These are phyloP conservation scores for Anoplius nigerrimus DNA, from an alignment of 2,888 invertebrate species.

Conservation along the genomic window DNA sequence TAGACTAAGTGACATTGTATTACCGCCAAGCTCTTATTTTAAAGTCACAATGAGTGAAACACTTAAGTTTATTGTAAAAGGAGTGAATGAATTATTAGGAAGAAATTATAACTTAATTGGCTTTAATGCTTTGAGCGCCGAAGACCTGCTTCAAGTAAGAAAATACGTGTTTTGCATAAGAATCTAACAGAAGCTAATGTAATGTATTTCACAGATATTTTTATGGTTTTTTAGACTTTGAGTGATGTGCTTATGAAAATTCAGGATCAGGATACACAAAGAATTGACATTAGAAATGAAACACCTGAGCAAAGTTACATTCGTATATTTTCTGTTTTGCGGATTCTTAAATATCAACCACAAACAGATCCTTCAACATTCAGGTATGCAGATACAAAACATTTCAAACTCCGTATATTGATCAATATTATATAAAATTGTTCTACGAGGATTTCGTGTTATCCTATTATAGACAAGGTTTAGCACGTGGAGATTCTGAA, in stretches of 20 bases:
- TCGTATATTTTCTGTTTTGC: constrained; percentile 82
- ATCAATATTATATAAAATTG: neutral
- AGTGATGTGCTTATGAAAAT: constrained; percentile 80
- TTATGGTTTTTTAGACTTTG: constrained; percentile 70
- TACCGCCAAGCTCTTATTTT: no score
- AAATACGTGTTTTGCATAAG: neutral
- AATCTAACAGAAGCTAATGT: neutral
- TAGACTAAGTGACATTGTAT: neutral
- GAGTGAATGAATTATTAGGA: constrained; percentile 83
- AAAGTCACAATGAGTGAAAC: constrained; percentile 79
- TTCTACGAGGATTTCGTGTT: neutral
- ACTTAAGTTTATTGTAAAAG: constrained; percentile 83
- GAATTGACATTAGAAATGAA: constrained; percentile 85
- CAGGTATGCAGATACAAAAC: constrained; percentile 46
- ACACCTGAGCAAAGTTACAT: constrained; percentile 86
- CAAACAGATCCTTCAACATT: constrained; percentile 74
- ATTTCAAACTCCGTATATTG: neutral
- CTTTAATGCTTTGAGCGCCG: constrained; percentile 87
- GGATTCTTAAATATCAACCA: constrained; percentile 88
- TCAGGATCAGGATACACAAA: constrained; percentile 78
- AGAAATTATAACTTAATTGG: constrained; percentile 88
- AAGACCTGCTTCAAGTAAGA: constrained; percentile 85
- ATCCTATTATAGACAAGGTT: constrained; percentile 77
- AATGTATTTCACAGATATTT: neutral
- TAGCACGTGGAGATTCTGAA: constrained; percentile 84